Base-by-base conservation (phyloP, 1,140 invertebrate species). In the Pantala flavescens region DNA sequence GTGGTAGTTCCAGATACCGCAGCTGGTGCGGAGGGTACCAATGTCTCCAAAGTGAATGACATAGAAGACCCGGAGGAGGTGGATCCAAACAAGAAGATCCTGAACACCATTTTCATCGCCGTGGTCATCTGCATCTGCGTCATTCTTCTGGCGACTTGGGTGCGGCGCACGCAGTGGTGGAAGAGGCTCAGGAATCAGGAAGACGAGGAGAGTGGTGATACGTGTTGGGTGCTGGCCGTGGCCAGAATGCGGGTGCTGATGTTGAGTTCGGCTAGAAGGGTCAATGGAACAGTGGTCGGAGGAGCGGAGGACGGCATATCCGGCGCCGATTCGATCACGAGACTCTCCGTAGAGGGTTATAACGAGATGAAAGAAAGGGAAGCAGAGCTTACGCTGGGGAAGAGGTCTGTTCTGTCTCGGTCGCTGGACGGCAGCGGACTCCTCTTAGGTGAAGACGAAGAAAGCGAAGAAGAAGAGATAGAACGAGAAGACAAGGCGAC, bases 281-380 rank as follows among this genome's bases (percentile, higher is more conserved):
- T 14, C 49, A 63, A 63, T 12, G 49, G 49, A 16, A 12, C 49
- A 5, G 49, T 14, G 49, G n/a, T 63, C 14, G 49, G 49, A 3
- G 49, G 49, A 5, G 12, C 5, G 16, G 49, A 63, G n/a, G 49
- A 63, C 12, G 49, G 49, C 3, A 63, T 63, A 63, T 63, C 84
- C 87, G 16, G 85, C 87, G 0, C 82, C 84, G 49, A 63, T 76
- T 89, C 88, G 7, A 87, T 89, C 74, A 88, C 88, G 0, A 82
- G 87, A 75, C 75, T 89, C 14, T 88, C 87, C 63, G 83, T 89
- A 2, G 85, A 88, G 79, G 88, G 90, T 78, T 90, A 89, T 78
- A 86, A 87, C 0, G 88, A 88, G 49, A 83, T 88, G 7, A 84
- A 86, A 9, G 81, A 87, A 0, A 79, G 85, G 36, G 49, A 63